Evolutionary conservation across 2,888 invertebrate species (phyloP).

Genomic region (Corythucha ciliata): DNA sequence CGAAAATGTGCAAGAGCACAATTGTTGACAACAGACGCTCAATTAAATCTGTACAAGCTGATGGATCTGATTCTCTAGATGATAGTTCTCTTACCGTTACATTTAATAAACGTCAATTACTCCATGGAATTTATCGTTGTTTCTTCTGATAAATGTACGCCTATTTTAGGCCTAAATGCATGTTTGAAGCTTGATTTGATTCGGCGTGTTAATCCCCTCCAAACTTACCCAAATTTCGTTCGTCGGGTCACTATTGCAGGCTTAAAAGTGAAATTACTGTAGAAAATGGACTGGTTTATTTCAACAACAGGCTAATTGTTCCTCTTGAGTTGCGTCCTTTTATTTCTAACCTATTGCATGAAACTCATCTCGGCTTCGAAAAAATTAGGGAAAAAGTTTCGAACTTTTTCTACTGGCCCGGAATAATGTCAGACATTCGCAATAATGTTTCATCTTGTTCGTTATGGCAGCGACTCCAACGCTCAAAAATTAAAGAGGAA

Average conservation of each 20-base stretch:
- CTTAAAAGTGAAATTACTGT: neutral
- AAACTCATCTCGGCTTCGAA: neutral
- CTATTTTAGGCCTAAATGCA: too few relatives aligned
- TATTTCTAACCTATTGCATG: neutral
- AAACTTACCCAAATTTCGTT: too few relatives aligned
- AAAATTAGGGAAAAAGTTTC: neutral
- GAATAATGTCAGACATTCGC: neutral
- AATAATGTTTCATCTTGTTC: neutral
- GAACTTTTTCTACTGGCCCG: neutral
- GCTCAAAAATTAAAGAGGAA: neutral
- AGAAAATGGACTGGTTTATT: slow-evolving; percentile 1
- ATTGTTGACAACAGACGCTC: too few relatives aligned
- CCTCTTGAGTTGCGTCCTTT: neutral
- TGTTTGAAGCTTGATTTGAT: too few relatives aligned
- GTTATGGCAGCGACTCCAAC: neutral
- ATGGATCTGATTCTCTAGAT: too few relatives aligned
- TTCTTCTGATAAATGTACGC: too few relatives aligned
- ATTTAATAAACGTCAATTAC: too few relatives aligned
- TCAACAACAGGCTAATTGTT: neutral
- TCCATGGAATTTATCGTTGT: too few relatives aligned
- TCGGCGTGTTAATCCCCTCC: too few relatives aligned
- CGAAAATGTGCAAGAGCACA: too few relatives aligned
- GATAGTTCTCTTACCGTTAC: too few relatives aligned
- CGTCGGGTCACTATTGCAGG: neutral
- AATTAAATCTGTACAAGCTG: too few relatives aligned